Percentiles rank a stretch among this genome's conserved stretches.
Evolutionary conservation across 2,888 invertebrate species (phyloP).

Genomic region (Tortricodes alternella): DNA sequence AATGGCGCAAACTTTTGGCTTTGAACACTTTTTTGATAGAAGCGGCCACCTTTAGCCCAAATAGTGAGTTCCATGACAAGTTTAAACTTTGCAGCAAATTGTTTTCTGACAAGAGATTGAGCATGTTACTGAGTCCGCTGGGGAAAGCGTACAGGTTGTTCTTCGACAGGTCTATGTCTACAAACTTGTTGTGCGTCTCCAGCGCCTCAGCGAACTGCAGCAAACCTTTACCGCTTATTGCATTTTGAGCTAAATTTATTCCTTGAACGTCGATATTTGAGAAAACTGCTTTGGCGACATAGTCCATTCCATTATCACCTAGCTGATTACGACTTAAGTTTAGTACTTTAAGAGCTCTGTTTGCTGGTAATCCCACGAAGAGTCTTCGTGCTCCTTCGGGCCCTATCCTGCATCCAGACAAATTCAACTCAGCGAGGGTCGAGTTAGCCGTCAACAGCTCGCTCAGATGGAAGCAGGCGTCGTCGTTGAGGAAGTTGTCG

Average conservation of each 20-base stretch:
- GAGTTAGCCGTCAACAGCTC: constrained; percentile 55
- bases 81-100: constrained; percentile 39
- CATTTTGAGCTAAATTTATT: constrained; percentile 56
- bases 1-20: constrained; percentile 3
- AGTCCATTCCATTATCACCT: constrained; percentile 49
- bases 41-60: constrained; percentile 37
- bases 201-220: constrained; percentile 43
- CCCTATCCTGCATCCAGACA: constrained; percentile 66
- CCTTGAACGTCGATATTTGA: constrained; percentile 48
- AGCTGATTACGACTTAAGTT: constrained; percentile 56
- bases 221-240: constrained; percentile 49
- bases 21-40: constrained; percentile 34
- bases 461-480: constrained; percentile 64
- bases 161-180: constrained; percentile 45
- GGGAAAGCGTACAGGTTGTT: constrained; percentile 41
- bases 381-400: constrained; percentile 47
- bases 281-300: constrained; percentile 47
- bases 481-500: constrained; percentile 59
- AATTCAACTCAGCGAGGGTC: constrained; percentile 50
- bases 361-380: constrained; percentile 43
- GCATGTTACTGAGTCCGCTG: constrained; percentile 37
- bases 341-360: constrained; percentile 46
- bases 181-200: constrained; percentile 42
- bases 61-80: constrained; percentile 46
- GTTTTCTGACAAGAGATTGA: constrained; percentile 37